Conservation (phyloP, 2,797 vertebrate genomes). For the Rhodeus uyekii region DNA sequence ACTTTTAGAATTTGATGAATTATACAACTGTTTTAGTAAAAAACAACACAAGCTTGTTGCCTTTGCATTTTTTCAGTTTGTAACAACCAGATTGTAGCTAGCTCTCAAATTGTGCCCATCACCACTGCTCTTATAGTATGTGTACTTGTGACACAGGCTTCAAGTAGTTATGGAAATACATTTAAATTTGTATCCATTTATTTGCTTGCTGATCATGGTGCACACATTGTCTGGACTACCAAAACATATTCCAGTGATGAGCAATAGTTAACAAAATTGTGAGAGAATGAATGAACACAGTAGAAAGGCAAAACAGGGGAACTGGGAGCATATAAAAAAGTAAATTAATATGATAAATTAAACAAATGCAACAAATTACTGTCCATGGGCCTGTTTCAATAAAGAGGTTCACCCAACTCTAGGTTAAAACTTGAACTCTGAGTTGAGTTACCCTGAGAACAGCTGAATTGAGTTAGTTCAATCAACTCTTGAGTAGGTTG, state of each 20-base stretch:
- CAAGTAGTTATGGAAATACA: neutral
- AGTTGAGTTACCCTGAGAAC: too few species aligned
- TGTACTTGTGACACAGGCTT: neutral
- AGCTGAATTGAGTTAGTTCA: too few species aligned
- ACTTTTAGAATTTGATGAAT: conserved; percentile 14
- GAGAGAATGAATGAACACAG: neutral
- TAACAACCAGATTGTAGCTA: neutral
- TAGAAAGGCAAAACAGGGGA: neutral
- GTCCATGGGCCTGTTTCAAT: neutral
- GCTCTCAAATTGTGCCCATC: neutral
- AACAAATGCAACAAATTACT: neutral
- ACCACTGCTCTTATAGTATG: neutral
- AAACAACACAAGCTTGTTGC: neutral
- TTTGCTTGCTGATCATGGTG: neutral
- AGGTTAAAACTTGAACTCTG: too few species aligned
- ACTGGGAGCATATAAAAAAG: neutral
- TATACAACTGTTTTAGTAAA: conserved; percentile 27
- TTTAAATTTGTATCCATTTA: neutral
- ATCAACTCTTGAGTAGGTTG: too few species aligned
- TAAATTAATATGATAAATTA: neutral
- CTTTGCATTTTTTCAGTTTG: neutral
- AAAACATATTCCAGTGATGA: neutral
- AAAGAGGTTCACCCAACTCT: too few species aligned
- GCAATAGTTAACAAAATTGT: neutral
- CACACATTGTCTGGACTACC: neutral